Evolutionary conservation across 2,113 vertebrate genomes (phyloP).

Genomic region (Sorex araneus): DNA sequence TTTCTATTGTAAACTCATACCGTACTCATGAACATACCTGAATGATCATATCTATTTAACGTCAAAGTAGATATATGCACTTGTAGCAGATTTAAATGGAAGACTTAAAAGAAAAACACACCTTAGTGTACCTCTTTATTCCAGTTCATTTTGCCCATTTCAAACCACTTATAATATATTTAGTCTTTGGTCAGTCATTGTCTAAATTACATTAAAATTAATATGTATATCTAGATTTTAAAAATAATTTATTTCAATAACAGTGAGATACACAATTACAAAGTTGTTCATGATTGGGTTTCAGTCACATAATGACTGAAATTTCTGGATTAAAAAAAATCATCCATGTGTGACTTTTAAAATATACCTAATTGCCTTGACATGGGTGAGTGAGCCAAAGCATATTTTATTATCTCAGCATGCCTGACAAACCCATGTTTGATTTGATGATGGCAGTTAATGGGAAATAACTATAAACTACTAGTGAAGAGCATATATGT

Average conservation of each 20-base stretch:
- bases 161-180: background rate
- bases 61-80: background rate
- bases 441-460: constrained; percentile 17
- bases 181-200: constrained; percentile 8
- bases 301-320: too few relatives aligned
- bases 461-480: constrained; percentile 39
- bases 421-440: constrained; percentile 47
- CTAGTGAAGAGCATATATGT: constrained; percentile 8
- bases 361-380: constrained; percentile 24
- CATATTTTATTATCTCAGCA: background rate
- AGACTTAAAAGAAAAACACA: background rate
- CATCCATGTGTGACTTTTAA: background rate
- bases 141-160: constrained; percentile 4
- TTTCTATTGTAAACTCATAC: background rate
- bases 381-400: constrained; percentile 25
- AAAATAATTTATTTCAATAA: too few relatives aligned
- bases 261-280: too few relatives aligned
- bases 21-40: background rate
- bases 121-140: constrained; percentile 12
- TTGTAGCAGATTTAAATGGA: background rate
- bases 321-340: too few relatives aligned
- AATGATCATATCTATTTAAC: background rate
- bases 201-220: constrained; percentile 30
- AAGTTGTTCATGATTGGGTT: too few relatives aligned
- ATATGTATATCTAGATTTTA: background rate